Evolutionary conservation across 2,888 invertebrate genomes (phyloP), one percentile per base, ranked within the genome.

Genomic region (Diadromus collaris): DNA sequence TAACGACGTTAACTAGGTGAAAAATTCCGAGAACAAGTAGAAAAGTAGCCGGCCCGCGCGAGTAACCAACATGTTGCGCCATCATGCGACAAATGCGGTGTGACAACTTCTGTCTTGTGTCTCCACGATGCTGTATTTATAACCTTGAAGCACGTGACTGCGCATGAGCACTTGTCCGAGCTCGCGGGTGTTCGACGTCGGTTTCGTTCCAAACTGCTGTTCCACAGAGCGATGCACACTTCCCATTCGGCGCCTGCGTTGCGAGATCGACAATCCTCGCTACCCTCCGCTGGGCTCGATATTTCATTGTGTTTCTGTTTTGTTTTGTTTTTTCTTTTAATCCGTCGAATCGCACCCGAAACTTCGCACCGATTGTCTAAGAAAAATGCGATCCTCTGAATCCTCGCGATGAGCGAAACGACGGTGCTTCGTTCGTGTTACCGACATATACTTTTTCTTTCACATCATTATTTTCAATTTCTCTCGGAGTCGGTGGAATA

Each of bases 11-110:
- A 71, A 83, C 83, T 84, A 86, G 78, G 76, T 87, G 83, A 81
- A 85, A 80, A 82, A 85, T 67, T 81, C 81, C 81, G 78, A 86
- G 74, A 84, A 88, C 81, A 81, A 89, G 79, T 82, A 88, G 84
- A 86, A 87, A 82, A 84, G 85, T 83, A 84, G 83, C 86, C 87
- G 89, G 87, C 86, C 82, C 85, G 82, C 83, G 81, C 85, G 85
- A 82, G 78, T 85, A 83, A 85, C 82, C 86, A 87, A 88, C 89
- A 89, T 87, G 87, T 87, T 88, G 89, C 88, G 88, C 89, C 89
- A 90, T 90, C 88, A 85, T 89, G 87, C 88, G 87, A 89, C 85
- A 84, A 88, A 85, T 85, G 85, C 84, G 84, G 83, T 83, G 83
- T 85, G 86, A 87, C 86, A 88, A 88, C 86, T 84, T 77, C 76